Evolutionary conservation across 2,888 invertebrate genomes (phyloP).

Genomic region (Agrypnus murinus): DNA sequence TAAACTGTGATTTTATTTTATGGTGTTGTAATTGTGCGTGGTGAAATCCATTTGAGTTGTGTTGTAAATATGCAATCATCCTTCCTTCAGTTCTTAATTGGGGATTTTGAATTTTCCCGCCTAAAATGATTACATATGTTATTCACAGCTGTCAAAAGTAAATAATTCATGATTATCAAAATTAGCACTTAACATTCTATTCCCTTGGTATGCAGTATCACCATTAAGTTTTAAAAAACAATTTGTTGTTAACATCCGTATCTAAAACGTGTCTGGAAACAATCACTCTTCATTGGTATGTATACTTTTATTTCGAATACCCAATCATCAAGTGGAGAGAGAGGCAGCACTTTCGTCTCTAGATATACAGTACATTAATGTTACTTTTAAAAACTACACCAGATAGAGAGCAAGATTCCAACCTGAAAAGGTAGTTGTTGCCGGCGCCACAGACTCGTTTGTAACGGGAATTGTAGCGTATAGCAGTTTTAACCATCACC

Average conservation of each 20-base stretch:
- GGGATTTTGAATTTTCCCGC: too few species aligned
- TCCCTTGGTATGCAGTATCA: too few species aligned
- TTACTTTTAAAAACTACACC: conserved; percentile 44
- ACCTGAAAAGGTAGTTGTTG: conserved; percentile 59
- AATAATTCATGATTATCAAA: too few species aligned
- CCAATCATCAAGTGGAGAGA: too few species aligned
- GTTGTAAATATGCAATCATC: too few species aligned
- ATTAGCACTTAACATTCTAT: too few species aligned
- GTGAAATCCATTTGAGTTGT: neutral
- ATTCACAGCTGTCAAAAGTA: too few species aligned
- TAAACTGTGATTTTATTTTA: neutral
- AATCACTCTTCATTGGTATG: neutral
- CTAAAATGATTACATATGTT: too few species aligned
- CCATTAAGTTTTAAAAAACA: too few species aligned
- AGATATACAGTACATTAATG: conserved; percentile 26
- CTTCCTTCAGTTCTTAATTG: too few species aligned
- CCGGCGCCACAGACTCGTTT: conserved; percentile 62
- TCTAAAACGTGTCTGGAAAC: neutral
- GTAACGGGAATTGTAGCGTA: conserved; percentile 57
- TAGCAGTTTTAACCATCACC: conserved; percentile 48
- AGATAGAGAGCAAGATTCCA: conserved; percentile 57
- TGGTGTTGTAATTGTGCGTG: conserved; percentile 6
- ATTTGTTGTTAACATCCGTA: too few species aligned
- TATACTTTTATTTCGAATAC: neutral
- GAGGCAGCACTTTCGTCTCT: conserved; percentile 17